These are phyloP conservation scores for Drosophila persimilis DNA, from an alignment of 1,140 invertebrate genomes.

Conservation along the genomic window DNA sequence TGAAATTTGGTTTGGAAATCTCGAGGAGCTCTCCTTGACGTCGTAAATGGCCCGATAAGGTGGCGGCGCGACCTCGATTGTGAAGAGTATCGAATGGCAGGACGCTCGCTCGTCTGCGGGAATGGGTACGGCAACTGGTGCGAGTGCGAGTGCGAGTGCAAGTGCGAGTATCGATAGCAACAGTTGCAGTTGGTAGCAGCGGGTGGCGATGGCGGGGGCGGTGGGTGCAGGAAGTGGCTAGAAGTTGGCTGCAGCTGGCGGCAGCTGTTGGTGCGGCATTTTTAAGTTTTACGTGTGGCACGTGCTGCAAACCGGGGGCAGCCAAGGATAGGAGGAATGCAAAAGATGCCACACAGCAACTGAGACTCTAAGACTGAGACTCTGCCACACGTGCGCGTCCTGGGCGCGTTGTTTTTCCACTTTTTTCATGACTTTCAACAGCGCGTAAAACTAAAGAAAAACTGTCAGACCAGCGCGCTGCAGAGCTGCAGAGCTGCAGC, in stretches of 20 bases:
- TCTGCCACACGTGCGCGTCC: slow-evolving; percentile 39
- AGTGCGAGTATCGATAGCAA: slow-evolving; percentile 54
- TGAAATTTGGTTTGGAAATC: slow-evolving; percentile 18
- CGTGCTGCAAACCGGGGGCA: slow-evolving; percentile 46
- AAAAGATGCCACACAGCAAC: slow-evolving; percentile 23
- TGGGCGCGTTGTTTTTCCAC: slow-evolving; percentile 11
- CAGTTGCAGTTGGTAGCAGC: slow-evolving; percentile 38
- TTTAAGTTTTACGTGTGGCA: slow-evolving; percentile 70
- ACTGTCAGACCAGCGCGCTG: slow-evolving; percentile 47
- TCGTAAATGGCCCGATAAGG: slow-evolving; percentile 9
- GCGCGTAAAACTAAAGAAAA: slow-evolving; percentile 62
- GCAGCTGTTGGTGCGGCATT: slow-evolving; percentile 64
- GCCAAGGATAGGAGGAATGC: slow-evolving; percentile 22
- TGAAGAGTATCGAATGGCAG: slow-evolving; percentile 11
- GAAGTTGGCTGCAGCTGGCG: slow-evolving; percentile 44
- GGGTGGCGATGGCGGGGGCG: neutral
- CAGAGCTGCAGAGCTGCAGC: slow-evolving; percentile 1
- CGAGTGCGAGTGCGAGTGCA: slow-evolving; percentile 21
- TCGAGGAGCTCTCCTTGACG: slow-evolving; percentile 10
- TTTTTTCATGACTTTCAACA: slow-evolving; percentile 57
- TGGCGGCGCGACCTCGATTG: neutral
- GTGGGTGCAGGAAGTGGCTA: neutral
- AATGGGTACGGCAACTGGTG: slow-evolving; percentile 5
- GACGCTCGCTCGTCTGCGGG: neutral
- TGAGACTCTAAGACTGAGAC: slow-evolving; percentile 12